Evolutionary conservation across 2,888 invertebrate genomes (phyloP).

Genomic region (Sympetrum striolatum): DNA sequence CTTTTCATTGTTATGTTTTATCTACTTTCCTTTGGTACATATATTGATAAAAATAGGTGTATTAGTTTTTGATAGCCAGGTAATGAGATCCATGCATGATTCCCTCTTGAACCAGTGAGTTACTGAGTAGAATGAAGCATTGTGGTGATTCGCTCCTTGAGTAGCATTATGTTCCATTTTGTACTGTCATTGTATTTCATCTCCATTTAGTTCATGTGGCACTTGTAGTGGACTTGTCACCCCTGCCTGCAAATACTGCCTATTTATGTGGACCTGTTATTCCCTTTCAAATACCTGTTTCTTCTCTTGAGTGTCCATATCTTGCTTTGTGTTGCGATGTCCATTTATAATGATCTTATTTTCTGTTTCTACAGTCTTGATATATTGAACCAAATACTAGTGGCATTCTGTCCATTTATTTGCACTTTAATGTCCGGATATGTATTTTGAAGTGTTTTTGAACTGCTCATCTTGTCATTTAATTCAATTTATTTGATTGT

Average conservation of each 20-base stretch:
- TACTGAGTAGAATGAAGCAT: not conserved
- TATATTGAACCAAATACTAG: not conserved
- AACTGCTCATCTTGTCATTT: too few relatives aligned
- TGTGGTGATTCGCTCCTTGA: not conserved
- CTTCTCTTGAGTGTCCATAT: not conserved
- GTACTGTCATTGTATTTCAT: constrained; percentile 18
- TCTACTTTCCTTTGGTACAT: not conserved
- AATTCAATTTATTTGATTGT: too few relatives aligned
- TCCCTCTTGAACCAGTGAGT: not conserved
- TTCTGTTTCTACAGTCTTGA: not conserved
- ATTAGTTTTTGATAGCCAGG: constrained; percentile 19
- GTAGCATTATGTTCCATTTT: constrained; percentile 15
- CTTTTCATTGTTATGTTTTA: not conserved
- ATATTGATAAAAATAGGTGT: not conserved
- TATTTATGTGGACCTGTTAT: not conserved
- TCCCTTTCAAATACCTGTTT: not conserved
- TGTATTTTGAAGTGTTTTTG: too few relatives aligned
- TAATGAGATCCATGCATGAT: constrained; percentile 21
- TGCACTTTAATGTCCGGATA: too few relatives aligned
- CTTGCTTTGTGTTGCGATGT: not conserved
- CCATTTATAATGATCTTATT: not conserved
- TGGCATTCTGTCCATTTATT: not conserved
- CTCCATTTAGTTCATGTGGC: constrained; percentile 10
- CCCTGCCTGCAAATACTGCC: constrained; percentile 20
- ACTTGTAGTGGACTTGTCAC: constrained; percentile 37